Conservation (phyloP, 1,140 invertebrate species). For the Chymomyza costata region DNA sequence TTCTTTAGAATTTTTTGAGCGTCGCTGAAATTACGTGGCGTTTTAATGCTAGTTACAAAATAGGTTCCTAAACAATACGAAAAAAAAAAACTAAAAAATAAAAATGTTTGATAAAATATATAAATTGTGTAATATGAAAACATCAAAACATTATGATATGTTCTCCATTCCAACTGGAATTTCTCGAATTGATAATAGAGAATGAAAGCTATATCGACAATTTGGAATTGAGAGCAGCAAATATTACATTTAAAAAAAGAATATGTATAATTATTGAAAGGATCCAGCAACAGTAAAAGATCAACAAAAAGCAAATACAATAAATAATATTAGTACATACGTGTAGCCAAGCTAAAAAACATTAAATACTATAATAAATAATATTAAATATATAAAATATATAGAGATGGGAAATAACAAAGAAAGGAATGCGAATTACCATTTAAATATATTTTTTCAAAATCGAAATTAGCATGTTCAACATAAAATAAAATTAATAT, state of each 20-base stretch:
- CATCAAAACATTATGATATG: conserved; percentile 10
- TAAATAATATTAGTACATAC: conserved; percentile 45
- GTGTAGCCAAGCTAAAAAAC: conserved; percentile 64
- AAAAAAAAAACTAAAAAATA: conserved; percentile 22
- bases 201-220: conserved; percentile 29
- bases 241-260: no score
- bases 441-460: conserved; percentile 55
- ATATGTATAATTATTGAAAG: no score
- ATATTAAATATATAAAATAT: conserved; percentile 25
- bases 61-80: conserved; percentile 58
- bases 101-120: conserved; percentile 9
- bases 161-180: no score
- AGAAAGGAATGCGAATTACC: conserved; percentile 24
- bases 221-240: conserved; percentile 29
- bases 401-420: conserved; percentile 2
- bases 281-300: conserved; percentile 25
- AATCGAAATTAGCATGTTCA: conserved; percentile 61
- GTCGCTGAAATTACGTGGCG: conserved; percentile 31
- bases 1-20: conserved; percentile 50
- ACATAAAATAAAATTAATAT: no score
- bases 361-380: conserved; percentile 40
- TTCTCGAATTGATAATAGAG: no score
- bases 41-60: conserved; percentile 65
- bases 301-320: conserved; percentile 49
- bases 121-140: no score